Evolutionary conservation across 2,888 invertebrate species (phyloP).

Genomic region (Cheilosia variabilis): DNA sequence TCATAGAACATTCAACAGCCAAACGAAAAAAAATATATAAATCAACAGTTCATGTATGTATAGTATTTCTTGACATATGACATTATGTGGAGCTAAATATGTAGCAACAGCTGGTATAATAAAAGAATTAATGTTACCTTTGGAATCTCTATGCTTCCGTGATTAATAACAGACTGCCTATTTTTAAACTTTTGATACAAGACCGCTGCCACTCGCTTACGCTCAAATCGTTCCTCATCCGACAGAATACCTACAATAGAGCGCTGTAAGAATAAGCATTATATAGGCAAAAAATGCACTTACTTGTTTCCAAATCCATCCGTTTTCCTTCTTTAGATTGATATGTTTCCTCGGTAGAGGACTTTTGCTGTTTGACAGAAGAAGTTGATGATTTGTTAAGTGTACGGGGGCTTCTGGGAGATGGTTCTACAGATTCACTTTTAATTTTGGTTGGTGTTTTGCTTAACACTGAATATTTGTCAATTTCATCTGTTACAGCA

Average conservation of each 20-base stretch:
- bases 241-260: conserved; percentile 78
- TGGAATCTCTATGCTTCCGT: conserved; percentile 93
- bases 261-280: not conserved
- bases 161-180: conserved; percentile 91
- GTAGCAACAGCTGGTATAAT: no score
- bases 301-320: conserved; percentile 80
- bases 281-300: conserved; percentile 1
- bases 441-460: conserved; percentile 26
- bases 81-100: no score
- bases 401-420: not conserved
- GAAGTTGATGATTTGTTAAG: not conserved
- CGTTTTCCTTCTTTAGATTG: conserved; percentile 72
- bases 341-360: not conserved
- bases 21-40: no score
- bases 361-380: conserved; percentile 1
- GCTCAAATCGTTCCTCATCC: conserved; percentile 89
- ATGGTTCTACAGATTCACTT: not conserved
- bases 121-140: conserved; percentile 84
- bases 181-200: conserved; percentile 91
- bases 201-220: conserved; percentile 86
- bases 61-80: no score
- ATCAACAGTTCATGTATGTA: no score
- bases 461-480: conserved; percentile 69
- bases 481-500: conserved; percentile 84
- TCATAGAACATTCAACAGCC: no score